Base-by-base conservation (phyloP, 2,113 vertebrate species). In the Pampusana beccarii region DNA sequence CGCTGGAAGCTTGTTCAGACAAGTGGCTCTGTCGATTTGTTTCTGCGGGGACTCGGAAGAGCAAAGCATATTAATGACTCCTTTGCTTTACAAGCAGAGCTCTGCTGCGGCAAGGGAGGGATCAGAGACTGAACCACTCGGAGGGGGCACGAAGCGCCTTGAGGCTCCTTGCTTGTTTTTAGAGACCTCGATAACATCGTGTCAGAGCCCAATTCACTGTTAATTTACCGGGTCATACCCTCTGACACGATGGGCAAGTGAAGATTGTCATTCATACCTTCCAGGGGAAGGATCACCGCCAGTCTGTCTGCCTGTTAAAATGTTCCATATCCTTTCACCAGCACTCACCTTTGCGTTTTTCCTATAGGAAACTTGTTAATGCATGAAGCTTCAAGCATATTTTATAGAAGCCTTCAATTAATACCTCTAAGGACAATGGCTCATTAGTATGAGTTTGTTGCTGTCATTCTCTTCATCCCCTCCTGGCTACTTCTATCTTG, bases 391-490 rank as follows among this genome's bases (percentile, higher is more conserved):
- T 57, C 11, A 28, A 94, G 71, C 64, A 12, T 44, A 31, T 73
- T 86, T 90, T 67, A 36, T 29, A 61, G 51, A 62, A 74, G 67
- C 29, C 33, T 86, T 67, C 82, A 88, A 90, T 93, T 90, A 94
- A 80, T 38, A 90, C 80, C 79, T 80, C 79, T 64, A 33, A 95
- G 85, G 90, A 96, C 75, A 88, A 96, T 15, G 87, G 58, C 88
- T 94, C 8, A 64, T 93, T 93, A 90, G 88, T 84, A 90, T 80
- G 92, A 92, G 79, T 44, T 60, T n/a, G 82, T 24, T 73, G 80
- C 85, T 67, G 88, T n/a, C 31, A 5, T 6, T 73, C 79, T 51
- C 87, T 28, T 25, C 86, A 71, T 44, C 86, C 60, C 86, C 77
- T 96, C 80, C 80, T 81, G 82, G 80, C 80, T 80, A 21, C 69